Evolutionary conservation across 2,113 vertebrate genomes (phyloP), one percentile per base, ranked within the genome.

Genomic region (Capreolus pygargus): DNA sequence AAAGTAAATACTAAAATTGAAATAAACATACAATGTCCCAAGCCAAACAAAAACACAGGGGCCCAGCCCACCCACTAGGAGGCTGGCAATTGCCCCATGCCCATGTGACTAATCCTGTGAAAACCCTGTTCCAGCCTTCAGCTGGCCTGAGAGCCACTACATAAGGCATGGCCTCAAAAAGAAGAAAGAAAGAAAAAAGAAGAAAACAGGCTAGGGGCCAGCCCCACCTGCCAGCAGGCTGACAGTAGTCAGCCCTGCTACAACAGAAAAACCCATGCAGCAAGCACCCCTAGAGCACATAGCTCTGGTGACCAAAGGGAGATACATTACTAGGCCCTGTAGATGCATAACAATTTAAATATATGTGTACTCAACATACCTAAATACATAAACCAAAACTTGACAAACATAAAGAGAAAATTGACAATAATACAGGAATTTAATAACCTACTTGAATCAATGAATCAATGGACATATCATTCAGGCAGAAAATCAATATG

Each of bases 351-450:
- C 12, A 82, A 7, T 25, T n/a, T 82, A 54, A 82, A 82, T n/a
- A 14, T 54, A 54, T 36, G n/a, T 0, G 0, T 28, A 82, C 19
- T 14, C 11, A 82, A 54, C 33, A 82, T 82, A 54, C 50, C 19
- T 54, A 82, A 82, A 82, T 82, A 54, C 30, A 8, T 14, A 82
- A 54, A 82, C 28, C 79, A 82, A 82, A 82, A 36, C 17, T 82
- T 82, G 21, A 54, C 50, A 52, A 76, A 27, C 39, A 14, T 76
- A 43, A 82, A 82, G 50, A n/a, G 33, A n/a, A 82, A 52, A 54
- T n/a, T 82, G 79, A n/a, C 19, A 54, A 52, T 82, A 82, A 23
- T n/a, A 54, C 3, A n/a, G 19, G 30, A 54, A 50, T 82, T 33
- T n/a, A 82, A 82, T 52, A 54, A 82, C 30, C 30, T n/a, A 54